These are phyloP conservation scores for Plagiodera versicolora DNA, from an alignment of 2,888 invertebrate species.

Conservation along the genomic window DNA sequence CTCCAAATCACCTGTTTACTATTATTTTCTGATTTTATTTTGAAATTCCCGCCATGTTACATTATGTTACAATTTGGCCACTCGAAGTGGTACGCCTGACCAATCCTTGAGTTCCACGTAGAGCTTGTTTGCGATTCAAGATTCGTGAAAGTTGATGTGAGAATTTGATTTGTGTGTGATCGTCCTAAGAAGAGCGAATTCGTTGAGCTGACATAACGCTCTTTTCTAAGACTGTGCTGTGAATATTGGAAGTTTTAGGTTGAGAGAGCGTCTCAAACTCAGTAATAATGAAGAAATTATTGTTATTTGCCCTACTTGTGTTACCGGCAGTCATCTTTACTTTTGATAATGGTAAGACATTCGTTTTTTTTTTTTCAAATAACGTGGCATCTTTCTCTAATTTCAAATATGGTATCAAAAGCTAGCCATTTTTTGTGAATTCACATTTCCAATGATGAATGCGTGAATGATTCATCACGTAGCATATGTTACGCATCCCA, in stretches of 20 bases:
- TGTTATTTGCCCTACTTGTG: slow-evolving; percentile 66
- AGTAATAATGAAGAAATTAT: slow-evolving; percentile 69
- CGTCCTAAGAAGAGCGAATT: not conserved
- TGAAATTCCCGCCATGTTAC: no score
- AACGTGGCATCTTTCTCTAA: not conserved
- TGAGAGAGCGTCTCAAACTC: no score
- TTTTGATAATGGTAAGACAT: slow-evolving; percentile 70
- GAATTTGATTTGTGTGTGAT: not conserved
- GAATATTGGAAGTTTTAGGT: not conserved
- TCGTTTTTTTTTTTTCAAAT: not conserved
- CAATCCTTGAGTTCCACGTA: no score
- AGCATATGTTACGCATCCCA: not conserved
- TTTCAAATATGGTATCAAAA: no score
- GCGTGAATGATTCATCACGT: no score
- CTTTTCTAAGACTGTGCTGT: slow-evolving; percentile 10
- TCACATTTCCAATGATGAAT: no score
- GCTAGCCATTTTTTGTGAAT: no score
- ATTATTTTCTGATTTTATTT: no score
- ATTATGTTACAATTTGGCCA: no score
- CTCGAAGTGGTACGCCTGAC: no score
- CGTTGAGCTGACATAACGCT: slow-evolving; percentile 9
- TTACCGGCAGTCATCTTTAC: slow-evolving; percentile 73
- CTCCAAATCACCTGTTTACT: no score
- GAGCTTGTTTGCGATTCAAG: slow-evolving; percentile 40
- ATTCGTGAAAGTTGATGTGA: slow-evolving; percentile 20